phyloP scores from a whole-genome alignment of 2,797 vertebrate genomes.

The Discoglossus pictus region DNA sequence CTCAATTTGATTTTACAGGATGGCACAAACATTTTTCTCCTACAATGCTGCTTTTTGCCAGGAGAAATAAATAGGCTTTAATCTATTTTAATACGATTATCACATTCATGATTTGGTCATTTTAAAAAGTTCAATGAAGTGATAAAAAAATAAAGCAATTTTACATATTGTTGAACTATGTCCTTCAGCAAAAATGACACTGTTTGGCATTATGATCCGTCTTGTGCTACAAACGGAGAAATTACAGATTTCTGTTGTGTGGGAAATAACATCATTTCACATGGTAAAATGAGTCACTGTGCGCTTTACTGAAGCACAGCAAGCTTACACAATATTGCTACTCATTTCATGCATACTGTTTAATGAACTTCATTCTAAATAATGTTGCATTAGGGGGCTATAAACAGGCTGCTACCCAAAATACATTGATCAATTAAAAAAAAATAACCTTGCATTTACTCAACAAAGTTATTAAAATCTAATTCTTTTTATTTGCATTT shows the following conservation, averaged over 20 bases:
- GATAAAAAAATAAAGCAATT: neutral
- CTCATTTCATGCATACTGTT: conserved; percentile 13
- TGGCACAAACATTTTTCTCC: no score
- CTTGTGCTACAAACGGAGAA: neutral
- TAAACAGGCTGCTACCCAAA: conserved; percentile 4
- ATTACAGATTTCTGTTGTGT: conserved; percentile 5
- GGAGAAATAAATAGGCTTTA: no score
- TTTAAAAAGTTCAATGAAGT: neutral
- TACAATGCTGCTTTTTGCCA: no score
- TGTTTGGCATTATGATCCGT: neutral
- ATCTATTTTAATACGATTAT: neutral
- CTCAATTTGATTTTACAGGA: no score
- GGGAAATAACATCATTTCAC: neutral
- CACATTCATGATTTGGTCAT: neutral
- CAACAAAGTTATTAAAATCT: neutral
- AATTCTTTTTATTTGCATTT: neutral
- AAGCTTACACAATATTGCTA: conserved; percentile 5
- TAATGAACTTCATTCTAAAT: conserved; percentile 17
- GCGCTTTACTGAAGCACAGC: conserved; percentile 5
- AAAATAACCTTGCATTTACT: neutral
- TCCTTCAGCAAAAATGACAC: neutral
- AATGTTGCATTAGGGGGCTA: conserved; percentile 15
- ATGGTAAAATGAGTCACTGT: conserved; percentile 5
- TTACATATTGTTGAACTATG: neutral
- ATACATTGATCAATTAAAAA: conserved; percentile 11